Conservation (phyloP, 2,888 invertebrate species). For the Amphipyra berbera region DNA sequence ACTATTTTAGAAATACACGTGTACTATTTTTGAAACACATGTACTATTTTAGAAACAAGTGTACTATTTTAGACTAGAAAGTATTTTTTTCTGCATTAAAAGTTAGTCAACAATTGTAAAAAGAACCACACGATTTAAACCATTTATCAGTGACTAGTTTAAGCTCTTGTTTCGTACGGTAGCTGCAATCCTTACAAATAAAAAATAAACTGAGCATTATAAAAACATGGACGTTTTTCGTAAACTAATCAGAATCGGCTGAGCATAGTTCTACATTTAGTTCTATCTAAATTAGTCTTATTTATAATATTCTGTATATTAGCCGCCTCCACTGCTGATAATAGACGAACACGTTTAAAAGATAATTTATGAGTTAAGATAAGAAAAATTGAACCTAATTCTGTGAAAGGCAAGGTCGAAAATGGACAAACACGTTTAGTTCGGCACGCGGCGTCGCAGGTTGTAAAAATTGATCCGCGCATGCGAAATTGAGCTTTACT, state of each 20-base stretch:
- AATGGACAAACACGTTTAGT: too few relatives aligned
- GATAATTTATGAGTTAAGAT: too few relatives aligned
- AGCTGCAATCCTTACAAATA: conserved; percentile 60
- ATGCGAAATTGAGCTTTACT: too few relatives aligned
- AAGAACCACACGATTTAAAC: neutral
- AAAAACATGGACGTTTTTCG: conserved; percentile 54
- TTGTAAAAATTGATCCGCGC: too few relatives aligned
- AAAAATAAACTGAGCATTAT: conserved; percentile 25
- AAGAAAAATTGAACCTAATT: too few relatives aligned
- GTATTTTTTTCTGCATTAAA: neutral
- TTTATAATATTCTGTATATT: conserved; percentile 66
- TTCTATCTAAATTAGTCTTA: conserved; percentile 84
- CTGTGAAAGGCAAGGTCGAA: too few relatives aligned
- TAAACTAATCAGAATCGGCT: conserved; percentile 67
- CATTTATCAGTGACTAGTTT: conserved; percentile 13
- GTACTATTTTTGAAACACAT: too few relatives aligned
- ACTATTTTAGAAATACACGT: too few relatives aligned
- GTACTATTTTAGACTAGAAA: too few relatives aligned
- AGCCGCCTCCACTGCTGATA: conserved; percentile 17
- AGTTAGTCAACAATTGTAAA: neutral
- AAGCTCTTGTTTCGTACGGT: conserved; percentile 53
- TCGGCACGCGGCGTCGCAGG: too few relatives aligned
- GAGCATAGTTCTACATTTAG: conserved; percentile 85
- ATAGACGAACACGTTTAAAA: neutral
- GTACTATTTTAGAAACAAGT: too few relatives aligned